Percentiles rank a stretch among this genome's conserved stretches.
phyloP scores from a whole-genome alignment of 2,888 invertebrate genomes.

The Oxycera nigricornis region DNA sequence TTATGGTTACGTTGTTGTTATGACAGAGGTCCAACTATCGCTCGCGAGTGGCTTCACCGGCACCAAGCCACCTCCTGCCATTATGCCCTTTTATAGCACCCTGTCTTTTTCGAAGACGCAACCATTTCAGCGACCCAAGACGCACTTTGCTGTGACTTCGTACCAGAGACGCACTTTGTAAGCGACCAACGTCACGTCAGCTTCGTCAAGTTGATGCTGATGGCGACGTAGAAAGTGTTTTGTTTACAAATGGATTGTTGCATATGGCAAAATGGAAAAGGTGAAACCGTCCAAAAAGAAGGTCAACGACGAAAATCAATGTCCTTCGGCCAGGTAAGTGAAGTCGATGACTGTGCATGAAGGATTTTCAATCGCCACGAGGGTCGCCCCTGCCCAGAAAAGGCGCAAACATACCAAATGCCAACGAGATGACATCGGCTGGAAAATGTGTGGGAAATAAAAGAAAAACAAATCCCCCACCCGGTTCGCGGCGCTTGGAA shows the following conservation, averaged over 20 bases:
- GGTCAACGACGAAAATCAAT: slow-evolving; percentile 59
- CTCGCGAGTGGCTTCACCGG: too few species aligned
- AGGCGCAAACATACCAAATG: neutral
- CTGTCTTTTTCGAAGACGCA: too few species aligned
- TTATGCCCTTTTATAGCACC: too few species aligned
- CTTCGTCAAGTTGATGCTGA: too few species aligned
- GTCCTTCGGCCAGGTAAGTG: slow-evolving; percentile 50
- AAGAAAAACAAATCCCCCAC: slow-evolving; percentile 31
- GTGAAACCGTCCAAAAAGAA: slow-evolving; percentile 52
- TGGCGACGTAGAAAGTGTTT: slow-evolving; percentile 27
- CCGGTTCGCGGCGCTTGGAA: neutral
- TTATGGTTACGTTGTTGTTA: too few species aligned
- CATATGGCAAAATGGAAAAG: slow-evolving; percentile 52
- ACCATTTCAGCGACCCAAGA: too few species aligned
- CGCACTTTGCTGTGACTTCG: too few species aligned
- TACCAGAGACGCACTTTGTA: too few species aligned
- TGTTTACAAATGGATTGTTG: slow-evolving; percentile 28
- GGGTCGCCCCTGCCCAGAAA: slow-evolving; percentile 2
- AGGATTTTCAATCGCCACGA: neutral
- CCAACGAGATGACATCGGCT: neutral
- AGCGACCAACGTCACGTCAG: too few species aligned
- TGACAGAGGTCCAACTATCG: too few species aligned
- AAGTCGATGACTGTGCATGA: neutral
- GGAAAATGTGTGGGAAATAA: slow-evolving; percentile 13
- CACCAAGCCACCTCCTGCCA: too few species aligned